A percentile compares a stretch with the other conserved stretches of the same genome.
These are phyloP conservation scores for Crocallis elinguaria DNA, from an alignment of 2,888 invertebrate genomes.

Conservation along the genomic window DNA sequence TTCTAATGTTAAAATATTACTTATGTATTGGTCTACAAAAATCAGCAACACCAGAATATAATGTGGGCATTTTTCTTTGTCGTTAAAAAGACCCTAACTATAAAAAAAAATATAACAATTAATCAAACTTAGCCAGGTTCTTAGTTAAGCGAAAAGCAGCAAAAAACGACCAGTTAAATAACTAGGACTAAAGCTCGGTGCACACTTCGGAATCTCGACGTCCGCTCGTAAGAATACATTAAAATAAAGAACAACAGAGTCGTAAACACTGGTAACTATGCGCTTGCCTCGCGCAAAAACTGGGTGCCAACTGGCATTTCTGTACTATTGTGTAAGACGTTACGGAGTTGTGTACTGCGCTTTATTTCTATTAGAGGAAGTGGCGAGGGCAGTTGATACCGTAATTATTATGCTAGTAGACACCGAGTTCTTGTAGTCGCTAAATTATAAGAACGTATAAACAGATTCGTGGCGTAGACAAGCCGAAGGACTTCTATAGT, in stretches of 20 bases:
- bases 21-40: too few species aligned
- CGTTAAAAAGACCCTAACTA: too few species aligned
- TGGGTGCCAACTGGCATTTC: constrained; percentile 14
- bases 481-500: too few species aligned
- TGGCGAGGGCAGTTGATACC: background rate
- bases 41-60: too few species aligned
- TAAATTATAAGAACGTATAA: too few species aligned
- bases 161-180: background rate
- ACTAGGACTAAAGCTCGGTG: background rate
- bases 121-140: background rate
- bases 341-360: constrained; percentile 6
- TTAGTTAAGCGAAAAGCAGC: background rate
- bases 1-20: too few species aligned
- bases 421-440: too few species aligned
- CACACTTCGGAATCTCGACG: constrained; percentile 9
- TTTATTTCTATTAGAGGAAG: constrained; percentile 15
- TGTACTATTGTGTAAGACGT: constrained; percentile 16
- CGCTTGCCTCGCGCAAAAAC: constrained; percentile 19
- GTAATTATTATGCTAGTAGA: too few species aligned
- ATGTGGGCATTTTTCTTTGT: too few species aligned
- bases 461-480: too few species aligned
- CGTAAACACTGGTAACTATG: constrained; percentile 25
- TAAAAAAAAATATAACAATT: too few species aligned
- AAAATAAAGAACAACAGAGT: constrained; percentile 15
- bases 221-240: constrained; percentile 15